These are phyloP conservation scores for Pipra filicauda DNA, from an alignment of 2,113 vertebrate species.

Conservation along the genomic window DNA sequence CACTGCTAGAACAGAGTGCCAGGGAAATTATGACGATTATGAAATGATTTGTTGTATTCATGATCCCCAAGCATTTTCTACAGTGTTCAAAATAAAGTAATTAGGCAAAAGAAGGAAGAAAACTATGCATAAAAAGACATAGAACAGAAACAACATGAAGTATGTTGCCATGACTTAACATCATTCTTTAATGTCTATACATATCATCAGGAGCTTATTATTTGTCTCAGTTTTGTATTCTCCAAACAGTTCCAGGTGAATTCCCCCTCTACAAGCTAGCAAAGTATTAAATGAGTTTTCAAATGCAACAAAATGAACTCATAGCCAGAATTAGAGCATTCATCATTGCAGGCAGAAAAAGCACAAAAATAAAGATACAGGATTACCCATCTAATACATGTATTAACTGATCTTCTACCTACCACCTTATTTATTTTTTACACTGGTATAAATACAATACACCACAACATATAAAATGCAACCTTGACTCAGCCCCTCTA, in stretches of 20 bases:
- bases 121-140: background rate
- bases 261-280: background rate
- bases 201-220: background rate
- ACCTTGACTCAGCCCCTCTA: background rate
- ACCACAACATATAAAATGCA: background rate
- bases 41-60: background rate
- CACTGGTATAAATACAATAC: background rate
- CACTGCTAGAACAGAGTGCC: background rate
- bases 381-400: background rate
- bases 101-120: background rate
- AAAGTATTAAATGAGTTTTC: background rate
- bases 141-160: background rate
- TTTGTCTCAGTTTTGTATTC: background rate
- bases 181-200: background rate
- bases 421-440: background rate
- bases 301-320: background rate
- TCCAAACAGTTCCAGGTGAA: background rate
- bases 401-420: background rate
- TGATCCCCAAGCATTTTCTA: background rate
- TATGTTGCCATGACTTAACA: background rate
- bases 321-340: background rate
- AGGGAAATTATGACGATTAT: background rate
- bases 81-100: background rate
- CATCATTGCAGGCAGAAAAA: background rate
- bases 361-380: background rate